Base-by-base conservation (phyloP, 2,888 invertebrate species). In the Agrilus biguttatus region DNA sequence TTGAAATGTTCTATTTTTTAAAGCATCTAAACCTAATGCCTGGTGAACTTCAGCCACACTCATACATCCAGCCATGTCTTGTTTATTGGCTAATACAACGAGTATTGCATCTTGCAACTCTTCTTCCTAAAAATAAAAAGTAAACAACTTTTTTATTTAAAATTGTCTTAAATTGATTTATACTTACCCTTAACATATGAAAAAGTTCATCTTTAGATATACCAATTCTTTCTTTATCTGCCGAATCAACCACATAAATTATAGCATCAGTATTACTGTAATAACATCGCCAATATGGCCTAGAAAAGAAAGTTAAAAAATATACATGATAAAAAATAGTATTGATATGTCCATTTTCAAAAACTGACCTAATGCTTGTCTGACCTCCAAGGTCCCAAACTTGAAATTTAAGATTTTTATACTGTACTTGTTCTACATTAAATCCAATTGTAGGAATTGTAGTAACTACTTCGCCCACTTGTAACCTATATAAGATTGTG, bases 221-320 rank as follows among this genome's bases (percentile, higher is more conserved):
- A 55, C 95, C 93, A 76, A 98, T 95, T 71, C 98, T 74, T 72
- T 99, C 98, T 67, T 89, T 82, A 70, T 99, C 98, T 43, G 93
- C 96, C 39, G 96, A 97, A 70, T 99, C 98, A 40, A 97, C 96
- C 42, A 99, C 98, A 71, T 98, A 98, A 59, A 98, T 97, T 58
- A 98, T 96, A 61, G 98, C 98, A 74, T 99, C 98, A 62, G 98
- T 98, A 71, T 98, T 98, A 54, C 96, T 93, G 67, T 95, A 98
- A 69, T 98, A 98, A 77, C 97, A 98, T 67, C 98, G 78, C 98
- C 98, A 98, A 66, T 98, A 98, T 1, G 97, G 97, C 71, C 96
- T 92, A 68, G 33, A 45, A 42, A 33, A 19, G 35, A 42, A 23
- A 13, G 10, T 35, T 17, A 19, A 37, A 21, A 5, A 21, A 21